Percentiles rank a stretch among this genome's conserved stretches.
These are phyloP conservation scores for Leptoclinus maculatus DNA, from an alignment of 2,797 vertebrate species.

Conservation along the genomic window DNA sequence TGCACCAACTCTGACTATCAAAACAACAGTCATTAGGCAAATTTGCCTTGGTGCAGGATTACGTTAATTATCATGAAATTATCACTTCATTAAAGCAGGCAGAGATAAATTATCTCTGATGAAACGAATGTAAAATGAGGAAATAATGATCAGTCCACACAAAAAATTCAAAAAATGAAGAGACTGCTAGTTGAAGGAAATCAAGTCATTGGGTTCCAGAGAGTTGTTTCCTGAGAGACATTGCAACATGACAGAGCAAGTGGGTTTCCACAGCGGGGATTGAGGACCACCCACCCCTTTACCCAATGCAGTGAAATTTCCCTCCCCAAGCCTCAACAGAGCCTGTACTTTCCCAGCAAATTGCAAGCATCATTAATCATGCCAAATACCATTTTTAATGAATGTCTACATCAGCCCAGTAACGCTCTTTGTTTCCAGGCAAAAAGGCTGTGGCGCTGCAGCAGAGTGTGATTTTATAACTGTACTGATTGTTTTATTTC, in stretches of 20 bases:
- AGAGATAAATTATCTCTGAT: constrained; percentile 86
- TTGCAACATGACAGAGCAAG: constrained; percentile 62
- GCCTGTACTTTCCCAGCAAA: constrained; percentile 62
- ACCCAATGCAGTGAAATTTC: constrained; percentile 54
- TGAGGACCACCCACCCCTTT: constrained; percentile 72
- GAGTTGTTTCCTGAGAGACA: constrained; percentile 58
- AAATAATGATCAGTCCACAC: constrained; percentile 78
- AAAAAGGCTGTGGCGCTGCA: constrained; percentile 61
- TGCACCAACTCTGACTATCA: constrained; percentile 80
- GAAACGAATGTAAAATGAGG: constrained; percentile 83
- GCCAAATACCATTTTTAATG: constrained; percentile 82
- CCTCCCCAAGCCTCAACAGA: constrained; percentile 55
- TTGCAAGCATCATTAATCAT: constrained; percentile 83
- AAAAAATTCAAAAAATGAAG: constrained; percentile 52
- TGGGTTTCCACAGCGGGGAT: constrained; percentile 47
- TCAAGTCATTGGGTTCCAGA: constrained; percentile 72
- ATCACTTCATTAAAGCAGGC: constrained; percentile 88
- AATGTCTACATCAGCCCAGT: constrained; percentile 69
- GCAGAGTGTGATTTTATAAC: constrained; percentile 57
- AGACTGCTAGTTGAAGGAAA: constrained; percentile 61
- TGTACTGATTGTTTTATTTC: constrained; percentile 56
- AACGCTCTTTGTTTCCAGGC: constrained; percentile 68
- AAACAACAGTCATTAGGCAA: constrained; percentile 87
- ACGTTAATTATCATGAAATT: constrained; percentile 87
- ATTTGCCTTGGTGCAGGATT: constrained; percentile 87